A percentile compares a stretch with the other conserved stretches of the same genome.
phyloP scores from a whole-genome alignment of 2,888 invertebrate species.

The Ochlodes sylvanus region DNA sequence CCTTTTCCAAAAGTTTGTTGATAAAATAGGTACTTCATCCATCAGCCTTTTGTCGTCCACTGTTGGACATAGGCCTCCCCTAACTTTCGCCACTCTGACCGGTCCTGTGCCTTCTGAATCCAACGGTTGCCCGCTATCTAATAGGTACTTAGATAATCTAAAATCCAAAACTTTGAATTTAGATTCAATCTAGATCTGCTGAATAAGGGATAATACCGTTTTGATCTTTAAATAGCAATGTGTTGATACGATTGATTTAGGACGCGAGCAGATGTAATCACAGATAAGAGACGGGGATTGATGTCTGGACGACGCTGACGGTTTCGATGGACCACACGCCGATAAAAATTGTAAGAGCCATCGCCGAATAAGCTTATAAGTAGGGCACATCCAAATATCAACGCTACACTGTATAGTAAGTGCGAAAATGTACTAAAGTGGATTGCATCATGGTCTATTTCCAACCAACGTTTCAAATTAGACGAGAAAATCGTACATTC shows the following conservation, averaged over 20 bases:
- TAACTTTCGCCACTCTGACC: too few relatives aligned
- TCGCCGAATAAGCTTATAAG: constrained; percentile 17
- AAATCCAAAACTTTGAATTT: too few relatives aligned
- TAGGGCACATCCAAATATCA: constrained; percentile 22
- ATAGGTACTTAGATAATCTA: too few relatives aligned
- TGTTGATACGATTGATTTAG: constrained; percentile 52
- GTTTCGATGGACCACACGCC: constrained; percentile 65
- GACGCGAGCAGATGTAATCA: constrained; percentile 56
- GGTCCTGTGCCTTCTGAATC: too few relatives aligned
- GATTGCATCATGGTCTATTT: constrained; percentile 32
- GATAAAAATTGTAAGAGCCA: constrained; percentile 20
- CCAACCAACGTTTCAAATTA: constrained; percentile 12
- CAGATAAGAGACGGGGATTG: constrained; percentile 53
- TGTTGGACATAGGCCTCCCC: too few relatives aligned
- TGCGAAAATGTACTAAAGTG: constrained; percentile 25
- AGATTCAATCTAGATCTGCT: too few relatives aligned
- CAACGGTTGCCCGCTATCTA: too few relatives aligned
- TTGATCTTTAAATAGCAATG: constrained; percentile 44
- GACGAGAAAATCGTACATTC: constrained; percentile 9
- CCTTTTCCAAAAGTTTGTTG: too few relatives aligned
- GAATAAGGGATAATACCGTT: constrained; percentile 50
- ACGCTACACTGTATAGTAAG: constrained; percentile 12
- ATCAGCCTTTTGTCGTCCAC: too few relatives aligned
- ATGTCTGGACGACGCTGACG: constrained; percentile 64
- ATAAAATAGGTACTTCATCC: too few relatives aligned